These are phyloP conservation scores for Eonycteris spelaea DNA, from an alignment of 2,113 vertebrate genomes.

Conservation along the genomic window DNA sequence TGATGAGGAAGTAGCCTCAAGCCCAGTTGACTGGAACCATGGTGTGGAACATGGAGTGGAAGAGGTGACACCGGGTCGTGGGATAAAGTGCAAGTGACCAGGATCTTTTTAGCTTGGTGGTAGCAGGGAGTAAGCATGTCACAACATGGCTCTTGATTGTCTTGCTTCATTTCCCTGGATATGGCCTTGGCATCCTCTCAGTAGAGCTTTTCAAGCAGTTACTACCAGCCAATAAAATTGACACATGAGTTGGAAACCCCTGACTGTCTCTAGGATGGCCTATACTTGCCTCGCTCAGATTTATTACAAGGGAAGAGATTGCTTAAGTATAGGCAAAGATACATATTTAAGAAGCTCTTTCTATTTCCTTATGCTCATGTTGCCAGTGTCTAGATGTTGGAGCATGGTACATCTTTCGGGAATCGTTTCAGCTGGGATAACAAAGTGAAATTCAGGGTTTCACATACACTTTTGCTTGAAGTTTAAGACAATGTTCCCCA, in stretches of 20 bases:
- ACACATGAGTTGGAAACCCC: neutral
- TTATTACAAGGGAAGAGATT: neutral
- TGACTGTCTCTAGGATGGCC: neutral
- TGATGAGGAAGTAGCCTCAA: neutral
- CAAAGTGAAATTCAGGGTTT: slow-evolving; percentile 1
- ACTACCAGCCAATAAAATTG: neutral
- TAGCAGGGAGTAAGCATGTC: neutral
- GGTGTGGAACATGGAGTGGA: neutral
- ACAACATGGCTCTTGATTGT: neutral
- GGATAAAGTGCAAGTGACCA: neutral
- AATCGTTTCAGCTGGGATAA: neutral
- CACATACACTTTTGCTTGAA: neutral
- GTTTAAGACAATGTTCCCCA: neutral
- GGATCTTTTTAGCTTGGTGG: neutral
- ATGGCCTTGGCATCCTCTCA: neutral
- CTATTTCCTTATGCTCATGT: neutral
- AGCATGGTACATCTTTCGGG: neutral
- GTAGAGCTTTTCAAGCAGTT: neutral
- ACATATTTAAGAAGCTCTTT: neutral
- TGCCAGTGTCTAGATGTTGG: neutral
- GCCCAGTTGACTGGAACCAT: neutral
- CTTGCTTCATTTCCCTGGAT: slow-evolving; percentile 10
- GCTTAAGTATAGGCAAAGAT: slow-evolving; percentile 10
- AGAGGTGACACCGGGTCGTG: neutral
- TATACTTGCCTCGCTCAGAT: neutral